Base-by-base conservation (phyloP, 1,140 invertebrate genomes). In the Cardiocondyla obscurior region DNA sequence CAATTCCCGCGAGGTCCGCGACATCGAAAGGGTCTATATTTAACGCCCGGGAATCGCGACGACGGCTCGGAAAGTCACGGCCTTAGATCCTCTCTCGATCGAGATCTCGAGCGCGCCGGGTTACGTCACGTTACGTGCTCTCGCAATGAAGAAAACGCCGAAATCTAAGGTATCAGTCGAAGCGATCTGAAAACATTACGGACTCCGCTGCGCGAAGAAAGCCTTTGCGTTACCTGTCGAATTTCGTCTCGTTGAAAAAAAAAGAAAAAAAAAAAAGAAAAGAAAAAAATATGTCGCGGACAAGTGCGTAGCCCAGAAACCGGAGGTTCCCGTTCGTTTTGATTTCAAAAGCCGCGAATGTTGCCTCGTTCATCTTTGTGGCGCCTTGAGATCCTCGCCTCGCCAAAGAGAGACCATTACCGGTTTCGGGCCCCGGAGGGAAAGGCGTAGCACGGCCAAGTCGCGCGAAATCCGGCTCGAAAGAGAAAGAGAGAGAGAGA, bases 21-120 rank as follows among this genome's bases (percentile, higher is more conserved):
- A 19, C n/a, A 30, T 49, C 19, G 73, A 39, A n/a, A 51, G 57
- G 14, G 25, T 62, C 60, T 77, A 67, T 69, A 79, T 67, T 77
- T 77, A 77, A 77, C 46, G 22, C 33, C 10, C 46, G 46, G 16
- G 60, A 77, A 53, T 77, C 60, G 22, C 22, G n/a, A 39, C 39
- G 62, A 39, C 42, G 33, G 60, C 60, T 53, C 33, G 33, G 30
- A 51, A 36, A 65, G 74, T 77, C 60, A 77, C 33, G 74, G 60
- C 25, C 33, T 64, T 16, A 33, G 58, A 76, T 62, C 60, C 30
- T 33, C n/a, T n/a, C n/a, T n/a, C n/a, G n/a, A n/a, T n/a, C n/a
- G n/a, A n/a, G n/a, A n/a, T n/a, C 6, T 28, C 44, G 60, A 53
- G 65, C 60, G 8, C 28, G 14, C 64, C 72, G 16, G 33, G n/a